These are phyloP conservation scores for Octopus sinensis DNA, from an alignment of 1,140 invertebrate species.

Conservation along the genomic window DNA sequence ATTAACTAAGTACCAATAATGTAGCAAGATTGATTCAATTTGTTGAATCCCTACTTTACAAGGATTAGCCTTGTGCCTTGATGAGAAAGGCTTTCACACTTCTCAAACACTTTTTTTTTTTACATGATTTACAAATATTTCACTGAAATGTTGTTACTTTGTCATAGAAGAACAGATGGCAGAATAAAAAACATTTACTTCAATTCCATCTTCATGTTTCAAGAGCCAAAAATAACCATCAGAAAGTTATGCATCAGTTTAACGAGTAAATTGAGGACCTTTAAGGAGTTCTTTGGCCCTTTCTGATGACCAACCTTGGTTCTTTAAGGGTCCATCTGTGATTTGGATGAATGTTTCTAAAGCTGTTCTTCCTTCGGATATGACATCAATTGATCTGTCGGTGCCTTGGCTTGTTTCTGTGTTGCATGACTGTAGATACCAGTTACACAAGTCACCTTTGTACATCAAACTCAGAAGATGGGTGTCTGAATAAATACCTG, in stretches of 20 bases:
- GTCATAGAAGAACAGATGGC: no score
- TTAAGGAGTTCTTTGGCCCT: conserved; percentile 39
- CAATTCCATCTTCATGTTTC: no score
- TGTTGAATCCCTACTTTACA: no score
- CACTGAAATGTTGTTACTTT: no score
- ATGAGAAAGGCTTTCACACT: no score
- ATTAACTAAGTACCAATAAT: no score
- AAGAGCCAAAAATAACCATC: no score
- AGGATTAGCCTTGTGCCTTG: no score
- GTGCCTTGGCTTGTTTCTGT: not conserved
- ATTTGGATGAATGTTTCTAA: conserved; percentile 31
- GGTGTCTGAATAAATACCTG: conserved; percentile 48
- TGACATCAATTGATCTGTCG: not conserved
- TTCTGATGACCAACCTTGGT: conserved; percentile 35
- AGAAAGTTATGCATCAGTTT: not conserved
- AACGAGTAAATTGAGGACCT: not conserved
- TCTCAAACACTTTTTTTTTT: no score
- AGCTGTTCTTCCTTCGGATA: not conserved
- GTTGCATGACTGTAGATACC: conserved; percentile 29
- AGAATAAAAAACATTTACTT: no score
- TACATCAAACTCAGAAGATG: conserved; percentile 50
- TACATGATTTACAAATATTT: no score
- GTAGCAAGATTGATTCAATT: no score
- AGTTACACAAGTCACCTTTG: conserved; percentile 49
- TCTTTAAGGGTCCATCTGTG: conserved; percentile 37